Evolutionary conservation across 2,888 invertebrate species (phyloP), one percentile per base, ranked within the genome.

Genomic region (Teleiodes luculella): DNA sequence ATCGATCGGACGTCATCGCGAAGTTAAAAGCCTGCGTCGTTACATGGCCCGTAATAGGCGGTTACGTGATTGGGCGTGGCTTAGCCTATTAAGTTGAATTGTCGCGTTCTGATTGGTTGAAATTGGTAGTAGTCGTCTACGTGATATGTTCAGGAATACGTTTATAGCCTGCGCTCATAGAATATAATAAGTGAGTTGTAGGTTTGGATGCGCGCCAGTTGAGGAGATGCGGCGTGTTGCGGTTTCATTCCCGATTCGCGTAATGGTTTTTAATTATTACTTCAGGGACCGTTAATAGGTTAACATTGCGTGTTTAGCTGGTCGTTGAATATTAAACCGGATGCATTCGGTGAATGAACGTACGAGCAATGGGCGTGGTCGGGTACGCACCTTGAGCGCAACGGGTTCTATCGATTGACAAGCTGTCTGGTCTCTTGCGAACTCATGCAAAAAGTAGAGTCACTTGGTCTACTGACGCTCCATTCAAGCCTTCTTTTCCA

Each of bases 21-120:
- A 71, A 86, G 84, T 87, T 87, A 87, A 89, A 88, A 88, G 87
- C 83, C 87, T 87, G 81, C 86, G 83, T 86, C 86, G 88, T 88
- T 86, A 88, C 85, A 86, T 86, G 83, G 82, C 75, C 84, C 83
- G 87, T 88, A 89, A 89, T 89, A 89, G 89, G 89, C 88, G 89
- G 89, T 85, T 88, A 89, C 89, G 89, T 89, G 89, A 88, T 80
- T 78, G 88, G 90, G 90, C 89, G 90, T 89, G 90, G 90, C 82
- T 68, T 76, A 59, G 74, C 75, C 87, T 87, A 89, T 89, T 89
- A 88, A 88, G 86, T 86, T 85, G 87, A 86, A 87, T 84, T 83
- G 87, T 86, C 84, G 86, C 83, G 76, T 74, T 79, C 83, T 86
- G 90, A 90, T 90, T 90, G 90, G 90, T 87, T 88, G 77, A 83